Base-by-base conservation (phyloP, 2,113 vertebrate species). In the Scalopus aquaticus region DNA sequence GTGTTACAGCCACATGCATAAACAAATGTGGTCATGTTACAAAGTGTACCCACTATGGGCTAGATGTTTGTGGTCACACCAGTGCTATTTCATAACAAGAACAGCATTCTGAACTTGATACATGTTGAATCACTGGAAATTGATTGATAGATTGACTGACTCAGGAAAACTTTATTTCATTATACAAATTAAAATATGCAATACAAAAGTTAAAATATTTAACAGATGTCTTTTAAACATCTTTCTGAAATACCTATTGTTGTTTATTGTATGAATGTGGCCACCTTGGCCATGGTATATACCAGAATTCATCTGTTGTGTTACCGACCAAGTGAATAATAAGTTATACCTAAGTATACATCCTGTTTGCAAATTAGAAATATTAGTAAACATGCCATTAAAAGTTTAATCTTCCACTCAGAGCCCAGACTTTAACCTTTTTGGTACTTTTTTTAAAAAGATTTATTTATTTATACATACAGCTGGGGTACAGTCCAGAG, bases 131-230 rank as follows among this genome's bases (percentile, higher is more conserved):
- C 19, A 42, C 22, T 93, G 28, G 51, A 87, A 88, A 58, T 35
- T 62, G 49, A 83, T 87, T 91, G 62, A 78, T 35, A 56, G 49
- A 86, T 76, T 89, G 60, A 83, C 87, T 91, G 62, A 77, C 42
- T 64, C 32, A 58, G 30, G 74, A 11, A 46, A 88, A 37, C n/a
- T n/a, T n/a, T n/a, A n/a, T n/a, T n/a, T n/a, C n/a, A 19, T 24
- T 51, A 35, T 54, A 32, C 5, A 94, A 91, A 96, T 86, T 84
- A 82, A 93, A 96, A 88, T 64, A 69, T 82, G 12, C 37, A 82
- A 51, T 56, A 5, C 20, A 46, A 67, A 92, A 72, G 74, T 54
- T 88, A 91, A 91, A 88, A 91, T 30, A 1, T 32, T 82, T 91
- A n/a, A n/a, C 26, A 49, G 15, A 22, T 46, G 22, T 37, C 16